phyloP scores from a whole-genome alignment of 1,140 invertebrate species.

The Trachymyrmex septentrionalis region DNA sequence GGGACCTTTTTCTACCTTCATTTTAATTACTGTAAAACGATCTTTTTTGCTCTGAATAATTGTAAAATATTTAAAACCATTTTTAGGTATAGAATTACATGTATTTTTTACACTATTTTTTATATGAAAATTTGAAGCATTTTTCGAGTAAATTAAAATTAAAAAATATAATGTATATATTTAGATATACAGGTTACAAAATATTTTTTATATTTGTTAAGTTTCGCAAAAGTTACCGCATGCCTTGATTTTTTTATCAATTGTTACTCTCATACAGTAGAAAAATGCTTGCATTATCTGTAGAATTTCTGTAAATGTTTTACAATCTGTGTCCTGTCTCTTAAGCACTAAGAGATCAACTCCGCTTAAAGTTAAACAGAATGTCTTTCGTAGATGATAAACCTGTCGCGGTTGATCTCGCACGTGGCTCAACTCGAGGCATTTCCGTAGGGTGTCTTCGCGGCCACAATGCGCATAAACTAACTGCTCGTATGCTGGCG shows the following conservation, averaged over 20 bases:
- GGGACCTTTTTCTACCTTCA: not conserved
- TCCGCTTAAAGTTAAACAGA: slow-evolving; percentile 11
- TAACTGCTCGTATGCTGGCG: slow-evolving; percentile 59
- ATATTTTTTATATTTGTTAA: not conserved
- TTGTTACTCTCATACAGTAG: not conserved
- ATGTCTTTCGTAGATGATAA: slow-evolving; percentile 13
- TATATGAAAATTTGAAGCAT: too few relatives aligned
- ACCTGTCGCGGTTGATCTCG: slow-evolving; percentile 58
- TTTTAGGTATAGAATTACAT: not conserved
- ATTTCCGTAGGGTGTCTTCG: slow-evolving; percentile 77
- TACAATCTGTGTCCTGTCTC: not conserved
- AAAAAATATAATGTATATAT: not conserved
- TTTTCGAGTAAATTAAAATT: not conserved
- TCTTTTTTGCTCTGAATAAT: not conserved
- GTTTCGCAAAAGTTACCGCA: not conserved
- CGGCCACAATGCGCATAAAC: slow-evolving; percentile 83
- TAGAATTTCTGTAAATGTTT: not conserved
- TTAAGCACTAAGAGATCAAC: not conserved
- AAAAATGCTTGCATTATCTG: not conserved
- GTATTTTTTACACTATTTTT: not conserved
- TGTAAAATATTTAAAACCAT: not conserved
- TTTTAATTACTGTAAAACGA: not conserved
- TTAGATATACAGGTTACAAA: not conserved
- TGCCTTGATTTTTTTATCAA: not conserved
- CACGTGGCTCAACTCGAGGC: slow-evolving; percentile 78